Conservation (phyloP, 1,140 invertebrate species). For the Amyelois transitella region DNA sequence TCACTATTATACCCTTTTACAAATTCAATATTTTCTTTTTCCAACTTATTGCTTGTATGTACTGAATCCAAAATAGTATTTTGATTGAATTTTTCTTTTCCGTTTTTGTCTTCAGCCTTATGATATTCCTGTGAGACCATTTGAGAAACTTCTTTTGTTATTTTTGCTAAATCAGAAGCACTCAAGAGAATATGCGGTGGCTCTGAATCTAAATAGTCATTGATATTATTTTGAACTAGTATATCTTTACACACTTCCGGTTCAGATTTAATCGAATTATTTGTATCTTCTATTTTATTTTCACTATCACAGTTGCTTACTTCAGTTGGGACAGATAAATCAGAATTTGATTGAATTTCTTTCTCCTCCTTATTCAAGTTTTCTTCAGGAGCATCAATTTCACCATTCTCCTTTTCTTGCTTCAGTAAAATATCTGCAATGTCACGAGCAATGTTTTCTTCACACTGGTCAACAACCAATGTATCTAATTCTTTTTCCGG, state of each 20-base stretch:
- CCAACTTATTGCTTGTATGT: slow-evolving; percentile 34
- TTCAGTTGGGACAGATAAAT: not conserved
- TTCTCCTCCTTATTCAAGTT: slow-evolving; percentile 23
- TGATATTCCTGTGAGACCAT: slow-evolving; percentile 19
- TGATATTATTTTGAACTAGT: slow-evolving; percentile 28
- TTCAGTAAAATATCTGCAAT: slow-evolving; percentile 22
- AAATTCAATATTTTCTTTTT: slow-evolving; percentile 50
- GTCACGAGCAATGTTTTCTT: slow-evolving; percentile 20
- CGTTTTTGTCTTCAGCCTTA: slow-evolving; percentile 28
- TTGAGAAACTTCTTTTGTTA: slow-evolving; percentile 29
- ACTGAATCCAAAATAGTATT: slow-evolving; percentile 21
- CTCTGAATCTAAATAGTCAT: slow-evolving; percentile 33
- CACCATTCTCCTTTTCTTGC: slow-evolving; percentile 12
- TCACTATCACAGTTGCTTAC: slow-evolving; percentile 15
- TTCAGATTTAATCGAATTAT: slow-evolving; percentile 25
- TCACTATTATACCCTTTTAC: slow-evolving; percentile 47
- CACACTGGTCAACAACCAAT: not conserved
- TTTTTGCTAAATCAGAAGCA: slow-evolving; percentile 34
- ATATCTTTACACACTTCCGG: slow-evolving; percentile 32
- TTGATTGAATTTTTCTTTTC: slow-evolving; percentile 35
- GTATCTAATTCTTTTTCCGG: slow-evolving; percentile 1
- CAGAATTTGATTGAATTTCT: slow-evolving; percentile 14
- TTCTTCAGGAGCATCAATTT: slow-evolving; percentile 11
- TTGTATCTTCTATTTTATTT: slow-evolving; percentile 30
- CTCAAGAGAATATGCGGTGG: slow-evolving; percentile 38